Percentiles rank a stretch among this genome's conserved stretches.
phyloP scores from a whole-genome alignment of 1,140 invertebrate genomes.

The Zaprionus capensis region DNA sequence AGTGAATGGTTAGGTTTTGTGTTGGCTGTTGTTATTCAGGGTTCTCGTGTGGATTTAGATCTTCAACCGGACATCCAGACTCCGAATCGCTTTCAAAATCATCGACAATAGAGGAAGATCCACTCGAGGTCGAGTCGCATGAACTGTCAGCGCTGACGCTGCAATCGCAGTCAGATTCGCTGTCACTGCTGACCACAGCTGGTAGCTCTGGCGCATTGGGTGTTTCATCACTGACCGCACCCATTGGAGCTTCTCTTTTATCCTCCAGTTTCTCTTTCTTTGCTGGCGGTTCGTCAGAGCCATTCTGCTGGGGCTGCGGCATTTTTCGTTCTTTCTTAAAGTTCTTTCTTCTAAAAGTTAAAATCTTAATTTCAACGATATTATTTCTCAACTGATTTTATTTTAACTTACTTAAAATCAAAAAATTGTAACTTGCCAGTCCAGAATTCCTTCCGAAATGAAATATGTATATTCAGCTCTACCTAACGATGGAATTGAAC shows the following conservation, averaged over 20 bases:
- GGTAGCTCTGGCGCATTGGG: background rate
- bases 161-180: background rate
- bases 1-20: background rate
- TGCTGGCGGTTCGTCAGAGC: background rate
- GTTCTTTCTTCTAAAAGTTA: background rate
- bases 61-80: background rate
- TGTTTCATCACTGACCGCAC: background rate
- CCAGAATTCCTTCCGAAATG: background rate
- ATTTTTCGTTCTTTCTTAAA: background rate
- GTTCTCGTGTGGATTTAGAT: background rate
- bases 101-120: background rate
- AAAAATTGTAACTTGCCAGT: background rate
- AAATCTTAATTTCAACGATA: background rate
- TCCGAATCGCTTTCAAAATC: background rate
- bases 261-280: background rate
- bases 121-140: background rate
- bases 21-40: background rate
- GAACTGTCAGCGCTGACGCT: background rate
- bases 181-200: background rate
- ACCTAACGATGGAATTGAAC: no score
- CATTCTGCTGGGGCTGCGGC: background rate
- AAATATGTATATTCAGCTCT: background rate
- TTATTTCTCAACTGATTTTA: conserved; percentile 6
- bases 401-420: background rate
- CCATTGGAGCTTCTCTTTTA: background rate